phyloP scores from a whole-genome alignment of 1,140 invertebrate genomes.

The Stenopsyche tienmushanensis region DNA sequence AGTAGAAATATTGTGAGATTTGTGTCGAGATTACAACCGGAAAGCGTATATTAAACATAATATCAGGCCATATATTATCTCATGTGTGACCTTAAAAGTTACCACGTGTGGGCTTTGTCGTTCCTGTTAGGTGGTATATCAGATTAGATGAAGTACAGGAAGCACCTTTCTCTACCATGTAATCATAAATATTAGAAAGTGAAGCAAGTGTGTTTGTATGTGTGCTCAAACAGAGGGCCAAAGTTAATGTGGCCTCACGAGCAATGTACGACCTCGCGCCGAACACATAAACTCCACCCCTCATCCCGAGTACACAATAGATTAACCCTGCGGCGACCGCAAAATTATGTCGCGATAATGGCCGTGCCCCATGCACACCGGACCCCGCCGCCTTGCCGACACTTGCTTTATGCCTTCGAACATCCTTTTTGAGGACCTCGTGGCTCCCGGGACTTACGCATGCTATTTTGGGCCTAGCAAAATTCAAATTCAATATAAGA shows the following conservation, averaged over 20 bases:
- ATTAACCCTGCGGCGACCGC: slow-evolving; percentile 36
- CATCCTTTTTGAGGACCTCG: no score
- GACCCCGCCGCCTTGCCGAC: background rate
- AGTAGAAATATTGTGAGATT: no score
- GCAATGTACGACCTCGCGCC: slow-evolving; percentile 28
- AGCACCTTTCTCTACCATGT: background rate
- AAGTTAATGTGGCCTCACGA: slow-evolving; percentile 33
- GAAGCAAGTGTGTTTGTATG: slow-evolving; percentile 7
- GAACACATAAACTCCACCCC: slow-evolving; percentile 21
- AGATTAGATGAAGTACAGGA: background rate
- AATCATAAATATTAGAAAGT: slow-evolving; percentile 38
- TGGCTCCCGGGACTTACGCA: no score
- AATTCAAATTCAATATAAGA: no score
- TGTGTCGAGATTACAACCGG: no score
- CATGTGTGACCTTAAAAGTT: background rate
- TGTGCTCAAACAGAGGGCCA: slow-evolving; percentile 16
- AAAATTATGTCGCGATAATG: slow-evolving; percentile 38
- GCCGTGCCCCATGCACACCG: slow-evolving; percentile 10
- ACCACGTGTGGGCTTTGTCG: background rate
- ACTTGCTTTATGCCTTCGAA: background rate
- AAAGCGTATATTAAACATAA: no score
- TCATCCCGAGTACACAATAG: slow-evolving; percentile 28
- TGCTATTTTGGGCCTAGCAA: no score
- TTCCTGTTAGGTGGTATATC: background rate
- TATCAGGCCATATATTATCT: background rate